A percentile compares a stretch with the other conserved stretches of the same genome.
phyloP scores from a whole-genome alignment of 2,797 vertebrate genomes.

The Periophthalmus magnuspinnatus region DNA sequence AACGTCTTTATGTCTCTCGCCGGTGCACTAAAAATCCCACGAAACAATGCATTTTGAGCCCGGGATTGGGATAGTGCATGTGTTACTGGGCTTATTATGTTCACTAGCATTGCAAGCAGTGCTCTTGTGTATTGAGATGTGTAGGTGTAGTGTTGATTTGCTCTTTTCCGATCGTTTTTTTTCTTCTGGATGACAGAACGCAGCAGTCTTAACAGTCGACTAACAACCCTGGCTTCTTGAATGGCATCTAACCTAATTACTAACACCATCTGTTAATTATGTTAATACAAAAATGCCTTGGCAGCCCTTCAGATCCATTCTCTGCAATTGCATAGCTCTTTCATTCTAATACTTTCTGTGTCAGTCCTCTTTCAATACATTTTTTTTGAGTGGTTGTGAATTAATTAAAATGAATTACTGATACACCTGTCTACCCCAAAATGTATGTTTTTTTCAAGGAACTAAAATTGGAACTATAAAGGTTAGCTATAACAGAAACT shows the following conservation, averaged over 20 bases:
- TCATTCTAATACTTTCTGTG: slow-evolving; percentile 72
- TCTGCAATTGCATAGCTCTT: slow-evolving; percentile 65
- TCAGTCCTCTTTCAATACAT: slow-evolving; percentile 57
- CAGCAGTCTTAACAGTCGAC: slow-evolving; percentile 70
- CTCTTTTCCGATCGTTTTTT: slow-evolving; percentile 56
- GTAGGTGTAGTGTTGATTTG: slow-evolving; percentile 58
- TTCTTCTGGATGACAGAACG: slow-evolving; percentile 63
- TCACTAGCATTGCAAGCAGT: slow-evolving; percentile 5
- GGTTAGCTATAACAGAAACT: no score
- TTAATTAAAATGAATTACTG: not conserved
- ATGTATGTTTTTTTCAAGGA: no score
- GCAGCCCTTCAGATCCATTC: slow-evolving; percentile 73
- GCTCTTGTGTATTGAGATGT: slow-evolving; percentile 18
- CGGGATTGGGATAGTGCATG: slow-evolving; percentile 52
- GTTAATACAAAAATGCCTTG: slow-evolving; percentile 77
- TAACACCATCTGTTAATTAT: slow-evolving; percentile 83
- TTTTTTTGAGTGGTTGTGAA: slow-evolving; percentile 43
- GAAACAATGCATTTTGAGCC: slow-evolving; percentile 70
- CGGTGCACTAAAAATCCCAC: slow-evolving; percentile 57
- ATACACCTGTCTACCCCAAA: slow-evolving; percentile 28
- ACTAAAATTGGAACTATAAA: not conserved
- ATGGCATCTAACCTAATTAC: slow-evolving; percentile 79
- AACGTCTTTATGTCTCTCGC: slow-evolving; percentile 69
- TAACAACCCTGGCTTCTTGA: slow-evolving; percentile 76
- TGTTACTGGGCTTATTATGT: slow-evolving; percentile 53